A percentile compares a stretch with the other conserved stretches of the same genome.
These are phyloP conservation scores for Dasypogon diadema DNA, from an alignment of 2,888 invertebrate species.

Conservation along the genomic window DNA sequence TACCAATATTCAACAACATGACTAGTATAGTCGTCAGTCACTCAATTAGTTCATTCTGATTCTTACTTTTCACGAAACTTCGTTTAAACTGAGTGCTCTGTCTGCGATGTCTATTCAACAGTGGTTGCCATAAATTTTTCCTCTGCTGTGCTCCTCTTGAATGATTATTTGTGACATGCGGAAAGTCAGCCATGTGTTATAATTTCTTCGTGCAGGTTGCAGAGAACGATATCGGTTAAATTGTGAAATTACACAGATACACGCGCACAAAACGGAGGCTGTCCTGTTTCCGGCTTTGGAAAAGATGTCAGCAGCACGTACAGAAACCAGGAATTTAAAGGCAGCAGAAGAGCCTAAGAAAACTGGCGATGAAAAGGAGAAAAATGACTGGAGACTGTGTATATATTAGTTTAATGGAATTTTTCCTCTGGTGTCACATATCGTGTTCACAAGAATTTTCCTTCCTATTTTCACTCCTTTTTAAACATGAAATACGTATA, in stretches of 20 bases:
- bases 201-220: constrained; percentile 29
- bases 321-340: not conserved
- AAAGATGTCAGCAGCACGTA: not conserved
- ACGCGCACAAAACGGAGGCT: not conserved
- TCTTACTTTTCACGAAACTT: not conserved
- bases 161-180: constrained; percentile 26
- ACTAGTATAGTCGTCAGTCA: not conserved
- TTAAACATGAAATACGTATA: not conserved
- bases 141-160: not conserved
- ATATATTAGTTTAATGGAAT: constrained; percentile 43
- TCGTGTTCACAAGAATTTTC: constrained; percentile 18
- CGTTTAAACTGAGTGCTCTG: not conserved
- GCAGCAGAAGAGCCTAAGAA: not conserved
- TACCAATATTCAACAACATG: not conserved
- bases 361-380: not conserved
- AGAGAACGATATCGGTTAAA: constrained; percentile 42
- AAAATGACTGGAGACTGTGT: constrained; percentile 23
- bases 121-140: constrained; percentile 15
- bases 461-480: constrained; percentile 8
- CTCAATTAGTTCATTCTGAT: not conserved
- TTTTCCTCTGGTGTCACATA: constrained; percentile 24
- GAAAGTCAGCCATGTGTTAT: constrained; percentile 26
- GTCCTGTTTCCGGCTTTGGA: not conserved
- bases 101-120: not conserved
- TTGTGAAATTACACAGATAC: constrained; percentile 5